Base-by-base conservation (phyloP, 2,797 vertebrate genomes). In the Sardinella longiceps region DNA sequence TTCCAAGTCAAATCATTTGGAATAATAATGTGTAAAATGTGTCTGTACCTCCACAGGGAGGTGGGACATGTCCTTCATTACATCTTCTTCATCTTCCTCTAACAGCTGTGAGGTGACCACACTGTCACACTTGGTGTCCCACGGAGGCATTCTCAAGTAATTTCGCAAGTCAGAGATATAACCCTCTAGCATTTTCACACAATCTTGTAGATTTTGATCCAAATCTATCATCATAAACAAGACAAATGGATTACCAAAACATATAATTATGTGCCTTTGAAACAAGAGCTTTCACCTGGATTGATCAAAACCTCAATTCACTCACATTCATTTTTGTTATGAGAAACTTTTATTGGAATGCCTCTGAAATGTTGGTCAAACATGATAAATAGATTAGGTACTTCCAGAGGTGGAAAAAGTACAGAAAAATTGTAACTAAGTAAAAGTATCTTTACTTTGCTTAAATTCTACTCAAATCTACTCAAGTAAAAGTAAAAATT, bases 141-240 rank as follows among this genome's bases (percentile, higher is more conserved):
- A 95, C 43, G 97, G 96, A 2, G 95, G 97, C 45, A 88, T 97
- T 88, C 97, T 97, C 96, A 99, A 95, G 90, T 96, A 97, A 12
- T 89, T 93, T 58, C 98, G 92, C 85, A 99, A 96, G 39, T 96
- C 92, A 2, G 93, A 96, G 84, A 99, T 92, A 85, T 98, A 99
- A 14, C 89, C 91, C 7, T 96, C 95, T 77, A 99, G 93, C 90
- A 97, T 91, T 4, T 92, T 91, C 84, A 98, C 94, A 83, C 95
- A 95, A 90, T 93, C 92, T 89, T 90, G 94, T 85, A 97, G 89
- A 80, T 90, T 92, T 0, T 90, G 86, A 60, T 97, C 96, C 12
- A 96, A 90, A 0, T 95, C 98, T 99, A 90, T 9, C 74, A 88
- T 85, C 89, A 83, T 0, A 83, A 9, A 39, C 43, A 0, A 1